Percentiles rank a stretch among this genome's conserved stretches.
Conservation (phyloP, 2,113 vertebrate species). For the Actinemys pallida region DNA sequence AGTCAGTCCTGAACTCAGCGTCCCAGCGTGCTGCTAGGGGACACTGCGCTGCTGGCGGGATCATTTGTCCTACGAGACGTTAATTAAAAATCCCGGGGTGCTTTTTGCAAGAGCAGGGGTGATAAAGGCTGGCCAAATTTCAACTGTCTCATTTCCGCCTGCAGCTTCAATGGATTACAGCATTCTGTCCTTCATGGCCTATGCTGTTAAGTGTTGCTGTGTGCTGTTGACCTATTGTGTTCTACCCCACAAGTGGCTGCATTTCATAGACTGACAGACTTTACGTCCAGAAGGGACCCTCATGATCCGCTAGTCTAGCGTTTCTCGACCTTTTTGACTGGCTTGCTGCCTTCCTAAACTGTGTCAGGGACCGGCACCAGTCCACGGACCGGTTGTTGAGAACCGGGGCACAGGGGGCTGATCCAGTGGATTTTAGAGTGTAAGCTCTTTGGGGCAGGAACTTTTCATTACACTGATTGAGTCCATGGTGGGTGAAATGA, state of each 20-base stretch:
- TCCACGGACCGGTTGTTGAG: background rate
- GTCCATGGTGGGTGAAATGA: background rate
- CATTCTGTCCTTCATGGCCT: background rate
- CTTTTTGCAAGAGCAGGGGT: background rate
- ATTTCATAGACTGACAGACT: background rate
- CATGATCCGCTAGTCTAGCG: background rate
- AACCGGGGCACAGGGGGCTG: background rate
- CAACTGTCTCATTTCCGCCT: background rate
- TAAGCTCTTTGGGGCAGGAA: too few species aligned
- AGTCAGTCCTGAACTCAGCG: background rate
- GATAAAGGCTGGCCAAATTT: background rate
- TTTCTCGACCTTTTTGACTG: background rate
- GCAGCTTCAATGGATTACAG: background rate
- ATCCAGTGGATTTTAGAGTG: too few species aligned
- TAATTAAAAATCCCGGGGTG: background rate
- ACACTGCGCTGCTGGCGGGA: background rate
- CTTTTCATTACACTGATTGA: background rate
- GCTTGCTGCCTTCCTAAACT: background rate
- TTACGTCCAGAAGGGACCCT: background rate
- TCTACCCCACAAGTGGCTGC: background rate
- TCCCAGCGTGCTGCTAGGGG: background rate
- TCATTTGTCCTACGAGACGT: background rate
- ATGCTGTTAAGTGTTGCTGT: background rate
- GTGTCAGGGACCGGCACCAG: background rate
- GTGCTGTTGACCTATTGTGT: background rate